Percentiles rank a stretch among this genome's conserved stretches.
These are phyloP conservation scores for Rhynchonema sp. DNA, from an alignment of 2,888 invertebrate species.

Conservation along the genomic window DNA sequence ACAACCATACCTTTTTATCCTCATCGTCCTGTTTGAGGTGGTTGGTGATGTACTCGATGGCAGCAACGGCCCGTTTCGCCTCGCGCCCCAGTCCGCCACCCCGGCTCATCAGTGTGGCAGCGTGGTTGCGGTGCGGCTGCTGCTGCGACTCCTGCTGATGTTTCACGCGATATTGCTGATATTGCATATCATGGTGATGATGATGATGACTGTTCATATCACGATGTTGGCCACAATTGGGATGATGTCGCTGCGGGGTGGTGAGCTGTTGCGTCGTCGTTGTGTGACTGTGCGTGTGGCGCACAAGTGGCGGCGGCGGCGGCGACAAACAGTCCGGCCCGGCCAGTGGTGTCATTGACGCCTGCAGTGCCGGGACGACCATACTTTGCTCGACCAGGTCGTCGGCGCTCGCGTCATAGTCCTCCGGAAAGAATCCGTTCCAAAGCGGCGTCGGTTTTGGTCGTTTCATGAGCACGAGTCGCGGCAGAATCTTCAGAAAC, in stretches of 20 bases:
- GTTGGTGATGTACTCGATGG: conserved; percentile 26
- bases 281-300: not conserved
- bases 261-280: not conserved
- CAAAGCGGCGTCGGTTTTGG: conserved; percentile 40
- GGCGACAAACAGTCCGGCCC: not conserved
- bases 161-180: too few relatives aligned
- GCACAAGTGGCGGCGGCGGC: too few relatives aligned
- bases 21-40: conserved; percentile 25
- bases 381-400: not conserved
- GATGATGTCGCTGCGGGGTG: not conserved
- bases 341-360: not conserved
- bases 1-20: conserved; percentile 23
- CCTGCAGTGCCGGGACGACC: not conserved
- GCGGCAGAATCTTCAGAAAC: conserved; percentile 49
- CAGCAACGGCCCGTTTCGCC: conserved; percentile 43
- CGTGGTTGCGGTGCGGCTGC: not conserved
- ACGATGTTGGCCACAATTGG: too few relatives aligned
- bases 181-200: too few relatives aligned
- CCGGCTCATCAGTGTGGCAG: not conserved
- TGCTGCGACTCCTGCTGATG: too few relatives aligned
- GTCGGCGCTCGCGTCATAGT: not conserved
- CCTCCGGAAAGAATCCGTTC: not conserved
- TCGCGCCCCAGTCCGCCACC: conserved; percentile 51
- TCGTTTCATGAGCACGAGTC: conserved; percentile 76
- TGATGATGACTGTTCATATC: too few relatives aligned